Evolutionary conservation across 2,113 vertebrate species (phyloP), one percentile per base, ranked within the genome.

Genomic region (Dissostichus mawsoni): DNA sequence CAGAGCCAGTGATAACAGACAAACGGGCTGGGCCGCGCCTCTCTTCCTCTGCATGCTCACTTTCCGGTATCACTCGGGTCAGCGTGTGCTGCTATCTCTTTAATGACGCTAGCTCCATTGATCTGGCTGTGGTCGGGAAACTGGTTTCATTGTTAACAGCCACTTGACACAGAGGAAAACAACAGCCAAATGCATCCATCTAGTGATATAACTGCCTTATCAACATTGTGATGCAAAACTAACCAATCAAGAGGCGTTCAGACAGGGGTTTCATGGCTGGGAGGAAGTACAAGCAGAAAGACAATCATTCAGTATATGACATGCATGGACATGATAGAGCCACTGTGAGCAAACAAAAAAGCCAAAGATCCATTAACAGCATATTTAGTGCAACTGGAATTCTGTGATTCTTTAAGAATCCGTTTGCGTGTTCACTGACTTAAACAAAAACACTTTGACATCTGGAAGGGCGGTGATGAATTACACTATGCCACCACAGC

Each of bases 1-100:
- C 94, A 93, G 95, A 96, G 94, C 91, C 93, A 93, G 94, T 95
- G 96, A 96, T 96, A 97, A 97, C 96, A 96, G 97, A 96, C 94
- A 96, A 92, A 94, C 90, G 94, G 91, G 90, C 93, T 91, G 93
- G 92, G 70, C 76, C 72, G 87, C 55, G 71, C 78, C 73, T 76
- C 73, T 66, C 78, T 76, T 78, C 76, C 85, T 77, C 82, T 80
- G 44, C 2, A 59, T 69, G 68, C 83, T 83, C 76, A 67, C 75
- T 79, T 71, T 74, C 53, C 16, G 91, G 93, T 96, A 94, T 96
- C 95, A 95, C 91, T 83, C 79, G 89, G 96, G 96, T 96, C 95
- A 96, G 89, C 78, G 74, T 50, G 69, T 90, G 93, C 90, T 84
- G 90, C 92, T 96, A 94, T 96, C 96, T 95, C 95, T 96, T 95